Conservation (phyloP, 2,888 invertebrate genomes). For the Noctua pronuba region DNA sequence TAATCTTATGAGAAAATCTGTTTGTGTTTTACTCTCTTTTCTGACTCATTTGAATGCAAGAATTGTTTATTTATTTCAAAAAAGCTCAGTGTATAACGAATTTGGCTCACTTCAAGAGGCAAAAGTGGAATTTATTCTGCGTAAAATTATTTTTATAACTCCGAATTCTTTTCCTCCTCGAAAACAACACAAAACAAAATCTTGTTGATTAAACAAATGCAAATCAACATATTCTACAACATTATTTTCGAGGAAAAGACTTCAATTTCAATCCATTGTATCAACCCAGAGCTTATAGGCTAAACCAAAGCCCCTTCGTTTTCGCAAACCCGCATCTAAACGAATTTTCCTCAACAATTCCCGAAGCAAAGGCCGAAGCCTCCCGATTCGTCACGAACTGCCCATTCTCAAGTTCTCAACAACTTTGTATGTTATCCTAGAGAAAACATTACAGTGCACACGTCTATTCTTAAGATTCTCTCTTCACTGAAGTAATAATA, state of each 20-base stretch:
- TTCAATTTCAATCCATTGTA: slow-evolving; percentile 65
- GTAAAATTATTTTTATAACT: not conserved
- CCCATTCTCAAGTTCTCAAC: slow-evolving; percentile 45
- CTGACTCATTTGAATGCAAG: not conserved
- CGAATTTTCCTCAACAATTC: slow-evolving; percentile 61
- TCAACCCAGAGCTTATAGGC: slow-evolving; percentile 66
- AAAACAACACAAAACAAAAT: slow-evolving; percentile 25
- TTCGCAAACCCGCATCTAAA: slow-evolving; percentile 61
- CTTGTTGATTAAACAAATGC: slow-evolving; percentile 34
- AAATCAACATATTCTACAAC: slow-evolving; percentile 46
- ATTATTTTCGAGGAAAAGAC: slow-evolving; percentile 49
- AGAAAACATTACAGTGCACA: slow-evolving; percentile 45
- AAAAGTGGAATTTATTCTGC: slow-evolving; percentile 2
- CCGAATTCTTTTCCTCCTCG: not conserved
- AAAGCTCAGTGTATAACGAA: not conserved
- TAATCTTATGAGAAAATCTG: slow-evolving; percentile 10
- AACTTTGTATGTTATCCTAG: slow-evolving; percentile 44
- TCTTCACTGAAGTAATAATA: not conserved
- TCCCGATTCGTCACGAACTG: slow-evolving; percentile 66
- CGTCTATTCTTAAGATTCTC: slow-evolving; percentile 1
- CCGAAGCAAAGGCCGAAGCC: slow-evolving; percentile 55
- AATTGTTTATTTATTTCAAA: not conserved
- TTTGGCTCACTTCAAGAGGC: not conserved
- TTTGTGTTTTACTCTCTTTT: not conserved
- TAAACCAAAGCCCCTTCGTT: slow-evolving; percentile 63